Base-by-base conservation (phyloP, 35 echinoderm and acorn worm genomes). In the Hemicentrotus pulcherrimus region DNA sequence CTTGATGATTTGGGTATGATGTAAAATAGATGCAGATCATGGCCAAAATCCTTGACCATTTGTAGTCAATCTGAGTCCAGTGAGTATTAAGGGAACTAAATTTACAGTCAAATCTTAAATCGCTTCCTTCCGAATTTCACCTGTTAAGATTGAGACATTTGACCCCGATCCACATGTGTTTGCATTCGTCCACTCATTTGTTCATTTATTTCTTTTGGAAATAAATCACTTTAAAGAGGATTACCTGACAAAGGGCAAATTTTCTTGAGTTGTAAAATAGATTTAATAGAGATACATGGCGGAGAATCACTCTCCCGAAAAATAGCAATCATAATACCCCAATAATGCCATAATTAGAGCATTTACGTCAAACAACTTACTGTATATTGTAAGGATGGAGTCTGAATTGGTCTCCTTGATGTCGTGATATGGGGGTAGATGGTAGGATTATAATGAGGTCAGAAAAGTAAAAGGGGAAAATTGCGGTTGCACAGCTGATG, bases 331-430 rank as follows among this genome's bases (percentile, higher is more conserved):
- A 78, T n/a, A n/a, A 78, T 78, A 78, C 65, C 18, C 4, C 22
- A 78, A 78, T 78, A 78, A 55, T 5, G 19, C 22, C 19, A 78
- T n/a, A 22, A 78, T 78, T 78, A 78, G 65, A 78, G 65, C 65
- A 70, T 70, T 70, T 70, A 70, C 61, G 61, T 70, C 61, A 70
- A 70, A 70, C 61, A 78, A n/a, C n/a, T n/a, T n/a, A n/a, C n/a
- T n/a, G 65, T 78, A n/a, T n/a, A 78, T 78, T 78, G 28, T n/a
- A 78, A 78, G 28, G 28, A 8, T 78, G 65, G 65, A n/a, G 4
- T 22, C 28, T 28, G 65, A 78, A 78, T 78, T 28, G 65, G 24
- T 78, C 65, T 78, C 65, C 1, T n/a, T 78, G 65, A 78, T 78
- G 22, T 78, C 65, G 65, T 78, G 22, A 78, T 78, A 78, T 78